Percentiles rank a stretch among this genome's conserved stretches.
phyloP scores from a whole-genome alignment of 2,113 vertebrate genomes.

The Grallaria varia region DNA sequence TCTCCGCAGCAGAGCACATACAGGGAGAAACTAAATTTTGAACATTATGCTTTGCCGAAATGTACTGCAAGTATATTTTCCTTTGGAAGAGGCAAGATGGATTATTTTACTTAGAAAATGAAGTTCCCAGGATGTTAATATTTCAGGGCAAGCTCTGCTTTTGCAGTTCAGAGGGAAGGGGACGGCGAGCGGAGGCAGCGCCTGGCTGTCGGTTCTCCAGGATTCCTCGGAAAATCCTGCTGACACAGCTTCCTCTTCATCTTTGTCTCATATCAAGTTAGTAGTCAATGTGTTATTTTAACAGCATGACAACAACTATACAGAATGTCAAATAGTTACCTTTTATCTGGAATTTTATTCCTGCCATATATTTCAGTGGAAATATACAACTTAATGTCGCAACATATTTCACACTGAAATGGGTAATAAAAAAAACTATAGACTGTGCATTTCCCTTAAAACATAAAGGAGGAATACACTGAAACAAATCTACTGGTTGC shows the following conservation, averaged over 20 bases:
- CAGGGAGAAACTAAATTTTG: neutral
- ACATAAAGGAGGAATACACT: neutral
- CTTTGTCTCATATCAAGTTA: conserved; percentile 10
- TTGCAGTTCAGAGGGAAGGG: neutral
- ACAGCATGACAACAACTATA: conserved; percentile 43
- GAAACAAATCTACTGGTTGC: neutral
- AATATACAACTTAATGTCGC: conserved; percentile 48
- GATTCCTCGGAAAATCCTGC: conserved; percentile 2
- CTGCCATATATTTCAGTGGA: conserved; percentile 48
- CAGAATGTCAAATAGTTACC: conserved; percentile 51
- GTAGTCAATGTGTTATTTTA: conserved; percentile 58
- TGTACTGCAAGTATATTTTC: neutral
- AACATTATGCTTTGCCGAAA: neutral
- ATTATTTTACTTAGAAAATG: neutral
- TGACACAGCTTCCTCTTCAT: conserved; percentile 48
- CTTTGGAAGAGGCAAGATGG: neutral
- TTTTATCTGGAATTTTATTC: conserved; percentile 61
- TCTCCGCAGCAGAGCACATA: neutral
- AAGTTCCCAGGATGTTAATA: neutral
- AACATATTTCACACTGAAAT: conserved; percentile 45
- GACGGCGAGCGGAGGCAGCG: neutral
- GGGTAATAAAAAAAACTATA: conserved; percentile 44
- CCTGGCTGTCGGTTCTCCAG: neutral
- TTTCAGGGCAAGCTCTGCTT: neutral
- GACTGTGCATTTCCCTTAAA: neutral